Base-by-base conservation (phyloP, 2,888 invertebrate genomes). In the Caradrina clavipalpis region DNA sequence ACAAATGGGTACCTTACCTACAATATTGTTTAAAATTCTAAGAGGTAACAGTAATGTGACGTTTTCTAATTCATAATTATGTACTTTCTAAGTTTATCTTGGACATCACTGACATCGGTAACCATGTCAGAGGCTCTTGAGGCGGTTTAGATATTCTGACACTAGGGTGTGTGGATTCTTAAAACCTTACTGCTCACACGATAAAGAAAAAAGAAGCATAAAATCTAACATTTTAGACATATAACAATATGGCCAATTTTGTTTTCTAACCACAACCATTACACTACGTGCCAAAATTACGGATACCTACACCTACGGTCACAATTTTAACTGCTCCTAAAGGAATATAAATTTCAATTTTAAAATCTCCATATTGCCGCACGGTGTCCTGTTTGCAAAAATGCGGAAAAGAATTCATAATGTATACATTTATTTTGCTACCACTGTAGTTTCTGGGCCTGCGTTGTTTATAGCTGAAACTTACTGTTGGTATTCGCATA, bases 341-440 rank as follows among this genome's bases (percentile, higher is more conserved):
- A 89, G 90, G 92, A 89, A 88, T 88, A 93, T 93, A 93, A 92
- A 92, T 93, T 93, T 91, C 90, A 93, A 93, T 93, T 92, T 93
- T 89, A 87, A 92, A 92, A 91, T 92, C 91, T 90, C 88, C 86
- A 87, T 87, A 88, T 86, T 82, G 80, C 84, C 73, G 81, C 66
- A 65, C 78, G 70, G 80, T 79, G 80, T 78, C 72, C 72, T 76
- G 69, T 76, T 81, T 68, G 70, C 50, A 77, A 79, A 80, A 79
- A 82, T 83, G 83, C 69, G 73, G 73, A 66, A 82, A 81, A 75
- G 17, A 78, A 81, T 81, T 85, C 68, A 74, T 73, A 73, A 77
- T 83, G 68, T 66, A 53, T 72, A 68, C 69, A 73, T 80, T 81
- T 80, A 82, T 82, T 82, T 73, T 60, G 47, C 19, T 71, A 51